Evolutionary conservation across 2,888 invertebrate species (phyloP), one percentile per base, ranked within the genome.

Genomic region (Galeruca laticollis): DNA sequence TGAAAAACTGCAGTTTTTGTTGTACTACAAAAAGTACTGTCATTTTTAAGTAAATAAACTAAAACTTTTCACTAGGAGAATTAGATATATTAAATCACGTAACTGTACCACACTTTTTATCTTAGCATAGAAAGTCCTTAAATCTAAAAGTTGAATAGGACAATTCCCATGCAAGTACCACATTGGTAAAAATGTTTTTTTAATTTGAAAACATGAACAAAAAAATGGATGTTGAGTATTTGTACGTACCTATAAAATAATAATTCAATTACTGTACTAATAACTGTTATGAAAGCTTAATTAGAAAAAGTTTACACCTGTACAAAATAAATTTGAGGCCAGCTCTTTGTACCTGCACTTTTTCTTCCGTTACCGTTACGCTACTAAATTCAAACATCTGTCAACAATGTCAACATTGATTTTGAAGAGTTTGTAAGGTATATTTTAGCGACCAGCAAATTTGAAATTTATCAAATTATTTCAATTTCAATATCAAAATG

Each of bases 311-410:
- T 15, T 47, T 15, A 18, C 47, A 15, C 47, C n/a, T 18, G 6
- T 47, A 1, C 8, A 47, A 47, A 47, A 15, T 11, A 47, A 47
- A 47, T 15, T 47, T 47, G 15, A 15, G 1, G n/a, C 11, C 40
- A 13, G 40, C 1, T 40, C n/a, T 4, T 40, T 40, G 2, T n/a
- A 13, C 1, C 40, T 40, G 1, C 26, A 26, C 26, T 26, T 26
- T n/a, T n/a, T 15, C 47, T 18, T 47, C 47, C 47, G 47, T 47
- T 47, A 47, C 47, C n/a, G n/a, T 37, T 40, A 40, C n/a, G 40
- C n/a, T n/a, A 40, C n/a, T 40, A 47, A 47, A 47, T 47, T 47
- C 47, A 47, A 47, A 47, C 10, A 8, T 9, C 8, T 47, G 47
- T 47, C 47, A 47, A 47, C 18, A 47, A 18, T 18, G 47, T 18